Conservation (phyloP, 2,888 invertebrate genomes). For the Diloba caeruleocephala region DNA sequence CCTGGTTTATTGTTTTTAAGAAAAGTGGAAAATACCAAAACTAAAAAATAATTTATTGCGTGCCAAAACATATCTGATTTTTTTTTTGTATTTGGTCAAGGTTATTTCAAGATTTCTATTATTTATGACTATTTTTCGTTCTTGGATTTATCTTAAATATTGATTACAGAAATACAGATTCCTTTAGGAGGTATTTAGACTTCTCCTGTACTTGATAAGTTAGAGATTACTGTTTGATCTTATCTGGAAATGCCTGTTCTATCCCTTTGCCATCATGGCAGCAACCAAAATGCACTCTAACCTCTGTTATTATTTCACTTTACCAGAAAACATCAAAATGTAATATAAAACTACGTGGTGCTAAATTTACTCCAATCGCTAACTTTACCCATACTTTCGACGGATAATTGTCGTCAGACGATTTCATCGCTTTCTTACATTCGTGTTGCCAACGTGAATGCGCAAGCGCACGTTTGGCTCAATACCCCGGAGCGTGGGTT, state of each 20-base stretch:
- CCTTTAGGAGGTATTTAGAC: too few relatives aligned
- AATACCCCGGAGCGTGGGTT: slow-evolving; percentile 69
- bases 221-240: too few relatives aligned
- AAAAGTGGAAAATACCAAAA: too few relatives aligned
- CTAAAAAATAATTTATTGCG: slow-evolving; percentile 1
- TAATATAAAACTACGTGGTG: neutral
- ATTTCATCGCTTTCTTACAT: slow-evolving; percentile 51
- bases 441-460: slow-evolving; percentile 52
- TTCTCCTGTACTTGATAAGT: too few relatives aligned
- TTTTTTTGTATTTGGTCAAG: neutral
- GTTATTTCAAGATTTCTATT: neutral
- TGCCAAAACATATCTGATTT: slow-evolving; percentile 13
- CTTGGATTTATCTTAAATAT: too few relatives aligned
- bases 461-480: slow-evolving; percentile 67
- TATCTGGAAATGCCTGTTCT: too few relatives aligned
- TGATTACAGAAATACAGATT: too few relatives aligned
- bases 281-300: neutral
- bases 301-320: too few relatives aligned
- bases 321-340: too few relatives aligned
- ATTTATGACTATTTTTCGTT: slow-evolving; percentile 15
- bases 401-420: slow-evolving; percentile 58
- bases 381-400: slow-evolving; percentile 59
- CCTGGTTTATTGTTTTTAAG: neutral
- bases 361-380: slow-evolving; percentile 37
- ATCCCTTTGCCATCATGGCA: too few relatives aligned